phyloP scores from a whole-genome alignment of 1,140 invertebrate genomes.

The Leptonema lineaticorne region DNA sequence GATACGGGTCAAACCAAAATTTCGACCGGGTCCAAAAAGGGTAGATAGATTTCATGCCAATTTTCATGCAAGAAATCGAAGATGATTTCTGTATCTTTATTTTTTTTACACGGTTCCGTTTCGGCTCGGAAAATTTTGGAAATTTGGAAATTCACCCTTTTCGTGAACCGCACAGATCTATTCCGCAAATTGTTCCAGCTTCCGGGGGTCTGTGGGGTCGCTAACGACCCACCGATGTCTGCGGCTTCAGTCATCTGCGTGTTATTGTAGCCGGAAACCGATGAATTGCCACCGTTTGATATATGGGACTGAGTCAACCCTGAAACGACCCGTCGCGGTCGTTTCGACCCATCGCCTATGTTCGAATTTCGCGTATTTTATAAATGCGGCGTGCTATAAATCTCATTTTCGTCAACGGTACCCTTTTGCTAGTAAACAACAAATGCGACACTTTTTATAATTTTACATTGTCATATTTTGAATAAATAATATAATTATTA shows the following conservation, averaged over 20 bases:
- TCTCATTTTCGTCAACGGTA: too few relatives aligned
- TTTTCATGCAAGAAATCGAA: not conserved
- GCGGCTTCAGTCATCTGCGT: constrained; percentile 21
- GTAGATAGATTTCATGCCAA: too few relatives aligned
- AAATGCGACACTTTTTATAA: too few relatives aligned
- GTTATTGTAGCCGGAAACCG: constrained; percentile 34
- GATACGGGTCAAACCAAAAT: constrained; percentile 2
- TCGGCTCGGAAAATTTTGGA: not conserved
- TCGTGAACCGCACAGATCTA: not conserved
- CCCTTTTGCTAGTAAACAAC: too few relatives aligned
- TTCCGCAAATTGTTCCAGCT: constrained; percentile 24
- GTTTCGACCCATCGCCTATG: too few relatives aligned
- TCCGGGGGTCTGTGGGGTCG: constrained; percentile 18
- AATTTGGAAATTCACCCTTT: not conserved
- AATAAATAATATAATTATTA: too few relatives aligned
- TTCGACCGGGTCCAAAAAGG: too few relatives aligned
- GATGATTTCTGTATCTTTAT: not conserved
- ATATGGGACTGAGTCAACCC: constrained; percentile 10
- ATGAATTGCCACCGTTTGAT: constrained; percentile 25
- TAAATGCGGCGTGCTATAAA: not conserved
- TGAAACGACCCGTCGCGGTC: not conserved
- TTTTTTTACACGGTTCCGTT: not conserved
- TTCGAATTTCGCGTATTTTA: too few relatives aligned
- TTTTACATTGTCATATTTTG: too few relatives aligned
- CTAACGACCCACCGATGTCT: constrained; percentile 10